Percentiles rank a stretch among this genome's conserved stretches.
These are phyloP conservation scores for Macropus fuliginosus DNA, from an alignment of 2,797 vertebrate genomes.

Conservation along the genomic window DNA sequence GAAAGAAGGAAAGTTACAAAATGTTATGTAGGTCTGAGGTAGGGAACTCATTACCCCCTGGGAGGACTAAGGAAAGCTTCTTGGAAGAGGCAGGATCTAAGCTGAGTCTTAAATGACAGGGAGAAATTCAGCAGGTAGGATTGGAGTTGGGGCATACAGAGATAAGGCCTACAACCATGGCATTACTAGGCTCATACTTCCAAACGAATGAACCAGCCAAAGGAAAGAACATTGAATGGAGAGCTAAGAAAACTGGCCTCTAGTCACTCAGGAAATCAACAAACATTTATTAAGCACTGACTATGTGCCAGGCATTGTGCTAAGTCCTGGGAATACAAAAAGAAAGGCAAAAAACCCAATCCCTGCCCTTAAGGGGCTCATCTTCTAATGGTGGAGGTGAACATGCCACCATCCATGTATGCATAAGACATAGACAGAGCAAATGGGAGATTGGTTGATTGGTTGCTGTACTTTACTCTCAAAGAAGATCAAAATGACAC, in stretches of 20 bases:
- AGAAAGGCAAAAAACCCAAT: not conserved
- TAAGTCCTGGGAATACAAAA: not conserved
- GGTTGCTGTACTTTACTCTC: too few relatives aligned
- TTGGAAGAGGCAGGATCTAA: not conserved
- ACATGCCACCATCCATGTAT: not conserved
- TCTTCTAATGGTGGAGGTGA: not conserved
- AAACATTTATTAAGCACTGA: not conserved
- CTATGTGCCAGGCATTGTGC: not conserved
- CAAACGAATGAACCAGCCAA: not conserved
- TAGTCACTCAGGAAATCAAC: not conserved
- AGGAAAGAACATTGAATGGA: not conserved
- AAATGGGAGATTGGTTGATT: not conserved
- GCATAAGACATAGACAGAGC: not conserved
- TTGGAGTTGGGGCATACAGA: not conserved
- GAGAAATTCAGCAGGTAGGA: not conserved
- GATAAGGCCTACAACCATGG: not conserved
- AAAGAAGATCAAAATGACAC: too few relatives aligned
- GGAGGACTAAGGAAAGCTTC: not conserved
- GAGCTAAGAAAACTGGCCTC: not conserved
- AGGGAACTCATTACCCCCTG: not conserved
- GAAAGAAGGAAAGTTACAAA: not conserved
- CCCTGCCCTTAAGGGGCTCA: not conserved
- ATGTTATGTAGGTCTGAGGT: not conserved
- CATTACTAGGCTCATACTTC: not conserved
- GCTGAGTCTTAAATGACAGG: not conserved